A percentile compares a stretch with the other conserved stretches of the same genome.
Evolutionary conservation across 2,113 vertebrate species (phyloP).

Genomic region (Nibea coibor): DNA sequence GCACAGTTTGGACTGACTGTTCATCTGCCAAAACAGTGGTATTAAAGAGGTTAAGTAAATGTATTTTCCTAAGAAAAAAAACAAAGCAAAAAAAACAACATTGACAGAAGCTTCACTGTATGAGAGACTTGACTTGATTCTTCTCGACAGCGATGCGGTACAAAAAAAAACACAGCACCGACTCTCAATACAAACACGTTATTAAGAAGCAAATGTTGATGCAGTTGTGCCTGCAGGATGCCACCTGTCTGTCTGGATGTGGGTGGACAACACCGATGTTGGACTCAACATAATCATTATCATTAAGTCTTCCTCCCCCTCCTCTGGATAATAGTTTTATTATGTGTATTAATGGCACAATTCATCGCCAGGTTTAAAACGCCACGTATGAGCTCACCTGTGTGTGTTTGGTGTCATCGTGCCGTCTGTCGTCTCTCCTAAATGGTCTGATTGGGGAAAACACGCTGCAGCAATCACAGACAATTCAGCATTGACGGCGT

Average conservation of each 20-base stretch:
- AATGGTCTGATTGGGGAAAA: constrained; percentile 1
- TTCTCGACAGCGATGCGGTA: background rate
- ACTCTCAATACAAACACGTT: background rate
- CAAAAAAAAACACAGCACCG: background rate
- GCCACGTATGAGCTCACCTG: background rate
- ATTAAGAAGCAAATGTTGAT: background rate
- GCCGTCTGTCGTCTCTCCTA: background rate
- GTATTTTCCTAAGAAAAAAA: background rate
- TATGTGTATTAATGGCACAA: background rate
- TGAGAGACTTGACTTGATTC: background rate
- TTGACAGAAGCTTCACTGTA: background rate
- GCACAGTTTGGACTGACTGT: background rate
- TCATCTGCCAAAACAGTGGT: background rate
- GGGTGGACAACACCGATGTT: constrained; percentile 15
- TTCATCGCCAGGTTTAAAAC: background rate
- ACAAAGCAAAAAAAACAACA: background rate
- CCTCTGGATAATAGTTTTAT: constrained; percentile 15
- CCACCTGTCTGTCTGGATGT: constrained; percentile 21
- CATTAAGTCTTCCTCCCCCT: background rate
- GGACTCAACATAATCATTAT: constrained; percentile 17
- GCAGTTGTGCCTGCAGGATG: background rate
- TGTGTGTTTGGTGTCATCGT: background rate
- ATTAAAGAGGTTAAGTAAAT: background rate
- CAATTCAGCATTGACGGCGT: background rate
- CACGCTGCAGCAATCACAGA: background rate